Conservation (phyloP, 2,888 invertebrate species). For the Rhaphigaster nebulosa region DNA sequence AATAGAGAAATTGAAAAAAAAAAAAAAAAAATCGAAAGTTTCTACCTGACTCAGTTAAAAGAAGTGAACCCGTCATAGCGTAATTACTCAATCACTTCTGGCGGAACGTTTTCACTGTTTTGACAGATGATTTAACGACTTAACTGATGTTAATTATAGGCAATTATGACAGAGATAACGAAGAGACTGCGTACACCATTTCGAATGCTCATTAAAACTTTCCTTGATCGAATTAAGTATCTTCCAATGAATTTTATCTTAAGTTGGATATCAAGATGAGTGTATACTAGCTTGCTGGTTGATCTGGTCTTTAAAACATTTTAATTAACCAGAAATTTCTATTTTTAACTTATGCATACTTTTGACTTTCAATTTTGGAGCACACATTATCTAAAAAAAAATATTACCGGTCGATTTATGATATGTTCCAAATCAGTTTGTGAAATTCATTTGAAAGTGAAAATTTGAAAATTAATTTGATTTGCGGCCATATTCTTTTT, state of each 20-base stretch:
- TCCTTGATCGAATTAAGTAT: background rate
- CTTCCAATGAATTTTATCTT: background rate
- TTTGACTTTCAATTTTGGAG: no score
- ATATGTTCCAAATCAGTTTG: no score
- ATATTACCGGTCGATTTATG: no score
- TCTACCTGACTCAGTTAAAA: background rate
- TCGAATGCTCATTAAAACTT: background rate
- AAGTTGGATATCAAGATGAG: background rate
- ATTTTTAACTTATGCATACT: no score
- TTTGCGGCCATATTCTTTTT: no score
- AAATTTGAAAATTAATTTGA: no score
- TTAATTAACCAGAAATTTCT: no score
- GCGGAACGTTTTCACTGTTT: constrained; percentile 37
- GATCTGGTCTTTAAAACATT: no score
- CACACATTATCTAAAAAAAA: no score
- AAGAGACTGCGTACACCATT: background rate
- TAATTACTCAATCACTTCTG: background rate
- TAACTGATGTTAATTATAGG: background rate
- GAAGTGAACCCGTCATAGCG: background rate
- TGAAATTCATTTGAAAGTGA: no score
- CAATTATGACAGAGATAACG: background rate
- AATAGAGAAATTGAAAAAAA: background rate
- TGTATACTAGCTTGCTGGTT: no score
- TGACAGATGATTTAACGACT: constrained; percentile 13
- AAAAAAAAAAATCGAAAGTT: background rate